Evolutionary conservation across 2,113 vertebrate species (phyloP).

Genomic region (Pongo abelii): DNA sequence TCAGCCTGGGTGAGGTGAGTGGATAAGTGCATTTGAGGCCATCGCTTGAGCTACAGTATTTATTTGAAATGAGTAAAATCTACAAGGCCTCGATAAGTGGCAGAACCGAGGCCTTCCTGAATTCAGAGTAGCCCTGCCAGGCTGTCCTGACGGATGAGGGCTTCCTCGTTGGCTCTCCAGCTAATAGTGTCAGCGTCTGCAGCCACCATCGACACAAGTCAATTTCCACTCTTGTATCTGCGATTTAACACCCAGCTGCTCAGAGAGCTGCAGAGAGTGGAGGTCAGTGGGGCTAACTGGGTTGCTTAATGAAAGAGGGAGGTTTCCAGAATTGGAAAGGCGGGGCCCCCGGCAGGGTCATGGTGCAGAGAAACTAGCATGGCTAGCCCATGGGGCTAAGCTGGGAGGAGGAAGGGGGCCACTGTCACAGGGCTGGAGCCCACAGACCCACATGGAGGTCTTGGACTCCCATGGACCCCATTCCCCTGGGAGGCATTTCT

Average conservation of each 20-base stretch:
- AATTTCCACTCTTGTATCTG: conserved; percentile 85
- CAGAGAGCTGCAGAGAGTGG: conserved; percentile 82
- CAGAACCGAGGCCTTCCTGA: background rate
- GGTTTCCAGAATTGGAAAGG: conserved; percentile 50
- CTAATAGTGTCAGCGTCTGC: conserved; percentile 3
- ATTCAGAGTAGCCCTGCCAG: background rate
- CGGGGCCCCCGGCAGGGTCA: background rate
- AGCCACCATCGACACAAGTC: conserved; percentile 74
- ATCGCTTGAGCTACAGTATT: background rate
- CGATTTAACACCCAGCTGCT: conserved; percentile 86
- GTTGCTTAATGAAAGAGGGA: conserved; percentile 79
- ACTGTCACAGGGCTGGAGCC: background rate
- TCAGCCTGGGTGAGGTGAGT: background rate
- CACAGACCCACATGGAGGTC: background rate
- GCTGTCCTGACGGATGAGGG: background rate
- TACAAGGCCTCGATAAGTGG: background rate
- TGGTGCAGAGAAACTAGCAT: background rate
- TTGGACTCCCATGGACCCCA: background rate
- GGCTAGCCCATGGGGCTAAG: background rate
- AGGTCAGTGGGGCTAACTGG: conserved; percentile 86
- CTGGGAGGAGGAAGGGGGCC: background rate
- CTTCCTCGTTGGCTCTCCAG: background rate
- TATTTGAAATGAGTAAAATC: conserved; percentile 29
- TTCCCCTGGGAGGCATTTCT: background rate
- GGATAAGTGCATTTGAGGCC: background rate